These are phyloP conservation scores for Lichenostomus cassidix DNA, from an alignment of 2,113 vertebrate species.

Conservation along the genomic window DNA sequence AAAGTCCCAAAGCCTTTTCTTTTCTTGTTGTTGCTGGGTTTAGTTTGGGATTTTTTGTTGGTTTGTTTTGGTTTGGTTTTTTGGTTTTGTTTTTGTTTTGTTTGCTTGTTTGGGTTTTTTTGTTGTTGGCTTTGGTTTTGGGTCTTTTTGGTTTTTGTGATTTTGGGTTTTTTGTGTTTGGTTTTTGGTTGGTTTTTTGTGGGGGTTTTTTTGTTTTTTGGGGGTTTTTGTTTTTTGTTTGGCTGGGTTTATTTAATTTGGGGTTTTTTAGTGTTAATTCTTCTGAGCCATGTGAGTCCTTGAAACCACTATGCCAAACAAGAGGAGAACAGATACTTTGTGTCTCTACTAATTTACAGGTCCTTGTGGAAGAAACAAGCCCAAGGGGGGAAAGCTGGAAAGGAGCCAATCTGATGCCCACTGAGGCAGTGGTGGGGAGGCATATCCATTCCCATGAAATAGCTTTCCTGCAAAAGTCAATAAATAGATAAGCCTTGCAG, in stretches of 20 bases:
- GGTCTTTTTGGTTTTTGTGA: no score
- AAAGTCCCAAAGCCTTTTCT: background rate
- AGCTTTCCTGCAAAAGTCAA: background rate
- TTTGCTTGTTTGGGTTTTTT: no score
- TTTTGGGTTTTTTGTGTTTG: no score
- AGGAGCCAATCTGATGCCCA: background rate
- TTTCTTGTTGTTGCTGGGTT: background rate
- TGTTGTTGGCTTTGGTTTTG: background rate
- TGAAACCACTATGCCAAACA: background rate
- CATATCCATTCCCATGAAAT: accelerated
- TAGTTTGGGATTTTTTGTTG: background rate
- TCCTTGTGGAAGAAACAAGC: background rate
- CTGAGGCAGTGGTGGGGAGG: background rate
- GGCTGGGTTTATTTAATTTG: no score
- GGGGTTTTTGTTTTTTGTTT: no score
- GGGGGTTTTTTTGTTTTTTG: background rate
- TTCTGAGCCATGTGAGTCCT: background rate
- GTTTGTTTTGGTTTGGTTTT: background rate
- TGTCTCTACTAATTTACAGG: background rate
- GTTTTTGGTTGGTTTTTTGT: background rate
- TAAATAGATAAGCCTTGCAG: background rate
- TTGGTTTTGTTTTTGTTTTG: background rate
- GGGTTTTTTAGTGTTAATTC: background rate
- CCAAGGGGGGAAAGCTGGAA: background rate
- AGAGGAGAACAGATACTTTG: background rate